Evolutionary conservation across 2,888 invertebrate species (phyloP).

Genomic region (Drosophila neoperkinsi): DNA sequence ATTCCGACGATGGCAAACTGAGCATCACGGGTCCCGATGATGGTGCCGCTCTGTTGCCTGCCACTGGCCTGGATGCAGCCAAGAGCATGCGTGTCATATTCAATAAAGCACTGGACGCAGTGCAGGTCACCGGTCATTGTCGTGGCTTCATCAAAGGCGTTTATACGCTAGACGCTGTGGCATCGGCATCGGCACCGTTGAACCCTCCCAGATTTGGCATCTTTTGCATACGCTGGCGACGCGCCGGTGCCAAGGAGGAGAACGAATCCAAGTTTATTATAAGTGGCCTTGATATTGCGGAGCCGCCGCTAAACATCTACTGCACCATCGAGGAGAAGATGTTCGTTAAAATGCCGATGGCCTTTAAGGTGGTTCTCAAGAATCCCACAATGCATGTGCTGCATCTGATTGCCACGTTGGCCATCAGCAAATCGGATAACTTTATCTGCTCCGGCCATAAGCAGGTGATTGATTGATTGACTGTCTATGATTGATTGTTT

Average conservation of each 20-base stretch:
- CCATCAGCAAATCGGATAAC: slow-evolving; percentile 88
- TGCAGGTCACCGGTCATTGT: slow-evolving; percentile 84
- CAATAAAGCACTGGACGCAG: slow-evolving; percentile 83
- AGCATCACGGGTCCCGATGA: slow-evolving; percentile 45
- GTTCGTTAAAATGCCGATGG: slow-evolving; percentile 85
- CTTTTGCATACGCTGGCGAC: slow-evolving; percentile 85
- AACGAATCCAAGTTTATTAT: slow-evolving; percentile 85
- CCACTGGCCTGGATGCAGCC: slow-evolving; percentile 26
- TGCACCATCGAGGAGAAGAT: slow-evolving; percentile 85
- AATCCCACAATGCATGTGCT: slow-evolving; percentile 84
- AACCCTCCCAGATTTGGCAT: slow-evolving; percentile 77
- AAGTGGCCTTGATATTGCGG: slow-evolving; percentile 82
- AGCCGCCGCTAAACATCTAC: slow-evolving; percentile 84
- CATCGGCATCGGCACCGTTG: neutral
- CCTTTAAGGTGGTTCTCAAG: slow-evolving; percentile 83
- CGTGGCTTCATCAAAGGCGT: slow-evolving; percentile 84
- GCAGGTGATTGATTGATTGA: slow-evolving; percentile 87
- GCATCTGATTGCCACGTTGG: slow-evolving; percentile 83
- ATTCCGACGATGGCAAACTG: slow-evolving; percentile 81
- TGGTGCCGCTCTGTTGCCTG: slow-evolving; percentile 27
- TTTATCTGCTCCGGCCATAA: slow-evolving; percentile 98
- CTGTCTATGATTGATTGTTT: neutral
- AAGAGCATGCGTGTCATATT: slow-evolving; percentile 76
- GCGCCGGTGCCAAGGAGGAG: slow-evolving; percentile 80
- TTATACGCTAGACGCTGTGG: slow-evolving; percentile 53